Base-by-base conservation (phyloP, 2,888 invertebrate genomes). In the Eutolmus rufibarbis region DNA sequence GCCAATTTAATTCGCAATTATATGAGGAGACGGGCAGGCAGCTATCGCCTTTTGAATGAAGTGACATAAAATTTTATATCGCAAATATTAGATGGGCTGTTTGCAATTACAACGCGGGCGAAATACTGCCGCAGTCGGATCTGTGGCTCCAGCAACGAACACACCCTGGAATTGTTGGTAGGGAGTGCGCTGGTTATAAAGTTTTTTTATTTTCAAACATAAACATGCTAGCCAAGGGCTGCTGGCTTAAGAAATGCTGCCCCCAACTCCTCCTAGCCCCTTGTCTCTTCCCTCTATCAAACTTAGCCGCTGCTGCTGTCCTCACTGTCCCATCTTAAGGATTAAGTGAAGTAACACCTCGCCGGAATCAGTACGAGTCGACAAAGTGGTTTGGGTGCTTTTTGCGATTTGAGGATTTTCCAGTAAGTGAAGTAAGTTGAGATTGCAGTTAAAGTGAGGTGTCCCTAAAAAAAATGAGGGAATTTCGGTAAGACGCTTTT, bases 161-260 rank as follows among this genome's bases (percentile, higher is more conserved):
- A 78, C 78, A 78, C 78, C 43, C 40, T 78, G 7, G n/a, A 23
- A 12, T 40, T 78, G 43, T 23, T 78, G 78, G 78, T 40, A 40
- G 78, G 43, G 43, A 78, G 37, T 78, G 43, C 19, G 23, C 46
- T 40, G 23, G 37, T 40, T 23, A 14, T 23, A 78, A 43, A 78
- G 37, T 28, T 23, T 40, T 40, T 78, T 78, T 40, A 40, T 19
- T 19, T 43, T 43, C 78, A 40, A 78, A n/a, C 78, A 78, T 78
- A 84, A 84, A 84, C 84, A 84, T 84, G 84, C n/a, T 66, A 74
- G 40, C 12, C 23, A 34, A 19, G 51, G 37, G 84, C 40, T 66
- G 14, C 57, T 74, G 23, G 66, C 66, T 84, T 37, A 43, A 23
- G 37, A 28, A 84, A 84, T 84, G 40, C 12, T 40, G 16, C 19